Evolutionary conservation across 1,140 invertebrate species (phyloP).

Genomic region (Hyles vespertilio): DNA sequence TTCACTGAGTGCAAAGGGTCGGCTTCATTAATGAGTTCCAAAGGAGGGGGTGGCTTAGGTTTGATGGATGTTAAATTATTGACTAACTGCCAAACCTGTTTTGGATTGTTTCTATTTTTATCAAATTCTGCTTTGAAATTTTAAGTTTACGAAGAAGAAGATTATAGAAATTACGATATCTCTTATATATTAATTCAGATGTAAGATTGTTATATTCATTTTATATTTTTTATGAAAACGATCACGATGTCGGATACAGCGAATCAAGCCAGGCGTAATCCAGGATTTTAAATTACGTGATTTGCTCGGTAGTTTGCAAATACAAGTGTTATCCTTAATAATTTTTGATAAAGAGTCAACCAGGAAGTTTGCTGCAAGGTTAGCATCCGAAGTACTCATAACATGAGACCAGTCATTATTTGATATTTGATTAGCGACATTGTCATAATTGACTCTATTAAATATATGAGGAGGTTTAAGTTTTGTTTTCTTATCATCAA

Average conservation of each 20-base stretch:
- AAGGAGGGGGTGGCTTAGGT: neutral
- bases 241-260: slow-evolving; percentile 3
- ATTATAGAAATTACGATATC: slow-evolving; percentile 4
- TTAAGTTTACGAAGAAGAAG: neutral
- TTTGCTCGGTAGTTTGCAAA: neutral
- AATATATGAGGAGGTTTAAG: neutral
- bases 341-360: neutral
- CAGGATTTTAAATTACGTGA: slow-evolving; percentile 1
- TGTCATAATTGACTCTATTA: neutral
- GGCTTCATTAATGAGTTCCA: too few relatives aligned
- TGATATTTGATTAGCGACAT: neutral
- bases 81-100: neutral
- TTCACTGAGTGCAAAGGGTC: too few relatives aligned
- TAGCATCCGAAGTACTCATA: neutral
- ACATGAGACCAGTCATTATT: neutral
- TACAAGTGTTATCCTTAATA: neutral
- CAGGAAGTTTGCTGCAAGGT: neutral
- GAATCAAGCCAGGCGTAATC: neutral
- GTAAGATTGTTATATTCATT: neutral
- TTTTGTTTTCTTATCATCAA: neutral
- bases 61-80: neutral
- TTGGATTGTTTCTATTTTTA: neutral
- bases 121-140: neutral
- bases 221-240: neutral
- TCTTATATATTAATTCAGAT: neutral